Evolutionary conservation across 2,113 vertebrate species (phyloP), one percentile per base, ranked within the genome.

Genomic region (Carlito syrichta): DNA sequence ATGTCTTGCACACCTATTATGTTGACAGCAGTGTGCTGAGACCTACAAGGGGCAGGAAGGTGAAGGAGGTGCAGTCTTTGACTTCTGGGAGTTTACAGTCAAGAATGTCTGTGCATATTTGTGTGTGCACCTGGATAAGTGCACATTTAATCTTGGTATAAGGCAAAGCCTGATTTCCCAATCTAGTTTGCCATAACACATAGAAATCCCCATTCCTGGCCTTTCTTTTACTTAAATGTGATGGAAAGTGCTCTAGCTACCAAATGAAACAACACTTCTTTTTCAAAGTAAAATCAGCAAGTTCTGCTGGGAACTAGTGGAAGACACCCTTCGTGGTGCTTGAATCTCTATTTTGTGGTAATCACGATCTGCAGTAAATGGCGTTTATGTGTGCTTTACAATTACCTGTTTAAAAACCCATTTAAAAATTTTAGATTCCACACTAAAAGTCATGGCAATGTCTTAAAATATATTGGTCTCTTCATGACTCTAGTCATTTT

Each of bases 381-480:
- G 19, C 20, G 73, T 92, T 94, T 97, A 66, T n/a, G 95, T 81
- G 11, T 11, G 85, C 66, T 92, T 97, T 71, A 91, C 95, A 88
- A 95, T 92, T 76, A 88, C 96, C 96, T 97, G 76, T 86, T 97
- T 98, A 96, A 96, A 98, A 95, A 68, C 93, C 32, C 92, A 79
- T 23, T 76, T 63, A 69, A 85, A 58, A 56, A 78, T 71, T 94
- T 96, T 91, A 52, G 60, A 83, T 86, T 97, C 92, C 82, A 69
- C 71, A 73, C 95, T 94, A 91, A 69, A 81, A 96, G 60, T 96
- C 91, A 69, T 38, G 32, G 40, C 94, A 96, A 94, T 82, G n/a
- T 94, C 93, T 94, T 66, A 78, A 96, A 96, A 89, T 96, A 35
- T 23, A 69, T 58, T 45, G 17, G 1, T 54, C 93, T 68, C 52